phyloP scores from a whole-genome alignment of 2,113 vertebrate genomes.

The Amblyopsis rosae region DNA sequence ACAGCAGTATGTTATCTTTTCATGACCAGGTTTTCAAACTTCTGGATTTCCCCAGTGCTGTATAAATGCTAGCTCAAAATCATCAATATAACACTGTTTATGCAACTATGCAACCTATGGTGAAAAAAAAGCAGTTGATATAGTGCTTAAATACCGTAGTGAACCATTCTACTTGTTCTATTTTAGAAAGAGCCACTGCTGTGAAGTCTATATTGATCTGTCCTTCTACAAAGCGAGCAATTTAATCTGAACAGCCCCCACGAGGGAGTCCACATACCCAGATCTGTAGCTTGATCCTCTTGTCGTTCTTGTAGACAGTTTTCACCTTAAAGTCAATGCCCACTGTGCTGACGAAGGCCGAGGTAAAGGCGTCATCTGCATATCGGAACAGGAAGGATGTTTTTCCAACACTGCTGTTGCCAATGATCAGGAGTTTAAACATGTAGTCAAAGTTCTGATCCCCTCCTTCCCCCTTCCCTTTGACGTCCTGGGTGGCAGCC shows the following conservation, averaged over 20 bases:
- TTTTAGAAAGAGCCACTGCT: neutral
- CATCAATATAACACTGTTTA: no score
- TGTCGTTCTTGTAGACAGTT: slow-evolving; percentile 97
- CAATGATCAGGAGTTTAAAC: slow-evolving; percentile 93
- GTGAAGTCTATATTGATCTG: slow-evolving; percentile 1
- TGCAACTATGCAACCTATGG: no score
- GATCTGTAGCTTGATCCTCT: slow-evolving; percentile 98
- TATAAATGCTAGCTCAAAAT: no score
- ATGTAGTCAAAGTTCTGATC: slow-evolving; percentile 97
- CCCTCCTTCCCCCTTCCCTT: slow-evolving; percentile 86
- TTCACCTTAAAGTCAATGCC: slow-evolving; percentile 99
- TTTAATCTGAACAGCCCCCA: neutral
- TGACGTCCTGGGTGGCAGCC: slow-evolving; percentile 86
- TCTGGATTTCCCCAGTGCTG: no score
- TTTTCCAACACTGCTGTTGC: slow-evolving; percentile 93
- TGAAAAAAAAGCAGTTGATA: no score
- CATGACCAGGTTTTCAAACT: no score
- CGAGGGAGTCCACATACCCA: slow-evolving; percentile 79
- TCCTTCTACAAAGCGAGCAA: neutral
- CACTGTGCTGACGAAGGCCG: slow-evolving; percentile 97
- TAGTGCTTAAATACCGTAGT: no score
- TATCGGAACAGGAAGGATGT: slow-evolving; percentile 97
- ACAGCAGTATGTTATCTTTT: neutral
- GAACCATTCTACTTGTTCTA: neutral
- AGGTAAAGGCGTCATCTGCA: slow-evolving; percentile 95